Evolutionary conservation across 2,797 vertebrate species (phyloP).

Genomic region (Argya squamiceps): DNA sequence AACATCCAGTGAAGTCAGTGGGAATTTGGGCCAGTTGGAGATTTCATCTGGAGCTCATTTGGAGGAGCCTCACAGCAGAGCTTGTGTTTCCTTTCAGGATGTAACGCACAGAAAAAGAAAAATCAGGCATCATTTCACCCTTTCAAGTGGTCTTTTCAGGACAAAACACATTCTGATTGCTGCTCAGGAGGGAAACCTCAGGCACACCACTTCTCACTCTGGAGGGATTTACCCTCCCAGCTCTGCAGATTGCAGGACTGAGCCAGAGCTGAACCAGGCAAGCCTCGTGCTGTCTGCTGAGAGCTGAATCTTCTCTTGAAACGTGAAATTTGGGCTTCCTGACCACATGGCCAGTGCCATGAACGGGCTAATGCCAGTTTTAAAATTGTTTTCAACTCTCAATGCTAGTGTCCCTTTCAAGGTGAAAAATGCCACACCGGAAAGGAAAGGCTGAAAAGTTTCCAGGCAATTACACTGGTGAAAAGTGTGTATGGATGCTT

Average conservation of each 20-base stretch:
- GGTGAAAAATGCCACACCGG: conserved; percentile 64
- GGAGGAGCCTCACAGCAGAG: neutral
- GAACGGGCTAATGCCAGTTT: neutral
- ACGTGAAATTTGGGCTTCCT: neutral
- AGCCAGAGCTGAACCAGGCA: neutral
- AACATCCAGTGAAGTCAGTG: neutral
- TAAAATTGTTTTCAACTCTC: conserved; percentile 69
- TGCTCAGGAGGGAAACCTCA: neutral
- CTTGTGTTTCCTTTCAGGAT: neutral
- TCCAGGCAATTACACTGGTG: conserved; percentile 66
- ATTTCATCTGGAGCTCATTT: conserved; percentile 16
- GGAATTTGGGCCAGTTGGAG: neutral
- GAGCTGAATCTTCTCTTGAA: neutral
- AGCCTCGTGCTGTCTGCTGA: neutral
- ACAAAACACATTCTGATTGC: neutral
- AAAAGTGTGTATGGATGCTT: conserved; percentile 45
- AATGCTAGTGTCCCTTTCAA: conserved; percentile 71
- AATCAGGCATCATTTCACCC: neutral
- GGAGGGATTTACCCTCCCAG: neutral
- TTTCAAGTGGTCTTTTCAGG: neutral
- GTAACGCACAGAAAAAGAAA: neutral
- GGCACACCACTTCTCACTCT: neutral
- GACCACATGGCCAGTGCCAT: neutral
- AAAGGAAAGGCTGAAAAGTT: conserved; percentile 64
- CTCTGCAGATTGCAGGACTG: neutral